Evolutionary conservation across 2,113 vertebrate genomes (phyloP).

Genomic region (Cathartes aura): DNA sequence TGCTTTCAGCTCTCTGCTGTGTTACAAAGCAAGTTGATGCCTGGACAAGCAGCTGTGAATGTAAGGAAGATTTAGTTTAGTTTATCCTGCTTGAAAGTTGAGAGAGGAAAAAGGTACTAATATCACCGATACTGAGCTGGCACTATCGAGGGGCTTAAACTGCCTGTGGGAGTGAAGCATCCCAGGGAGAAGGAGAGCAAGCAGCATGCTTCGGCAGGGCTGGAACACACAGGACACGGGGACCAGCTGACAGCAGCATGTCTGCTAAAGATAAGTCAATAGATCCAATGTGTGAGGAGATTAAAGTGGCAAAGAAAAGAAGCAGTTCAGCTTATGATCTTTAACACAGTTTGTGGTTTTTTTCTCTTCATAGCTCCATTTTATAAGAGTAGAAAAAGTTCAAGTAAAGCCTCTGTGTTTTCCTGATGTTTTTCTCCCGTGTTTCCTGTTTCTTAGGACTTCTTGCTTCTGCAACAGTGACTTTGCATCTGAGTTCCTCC

Average conservation of each 20-base stretch:
- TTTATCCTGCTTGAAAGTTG: not conserved
- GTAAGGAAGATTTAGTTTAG: not conserved
- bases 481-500: not conserved
- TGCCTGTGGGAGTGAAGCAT: not conserved
- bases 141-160: accelerated
- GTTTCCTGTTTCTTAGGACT: not conserved
- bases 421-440: not conserved
- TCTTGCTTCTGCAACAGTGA: not conserved
- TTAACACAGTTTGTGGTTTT: not conserved
- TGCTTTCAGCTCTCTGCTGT: not conserved
- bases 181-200: not conserved
- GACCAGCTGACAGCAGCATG: not conserved
- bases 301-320: not conserved
- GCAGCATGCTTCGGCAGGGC: not conserved
- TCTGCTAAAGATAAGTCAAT: not conserved
- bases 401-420: not conserved
- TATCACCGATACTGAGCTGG: accelerated
- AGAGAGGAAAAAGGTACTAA: not conserved
- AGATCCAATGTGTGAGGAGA: not conserved
- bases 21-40: not conserved
- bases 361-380: not conserved
- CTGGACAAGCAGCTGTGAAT: not conserved
- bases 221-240: not conserved
- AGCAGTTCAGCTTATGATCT: not conserved
- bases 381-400: not conserved